Conservation (phyloP, 1,140 invertebrate genomes). For the Ceratoteleas bidentatus region DNA sequence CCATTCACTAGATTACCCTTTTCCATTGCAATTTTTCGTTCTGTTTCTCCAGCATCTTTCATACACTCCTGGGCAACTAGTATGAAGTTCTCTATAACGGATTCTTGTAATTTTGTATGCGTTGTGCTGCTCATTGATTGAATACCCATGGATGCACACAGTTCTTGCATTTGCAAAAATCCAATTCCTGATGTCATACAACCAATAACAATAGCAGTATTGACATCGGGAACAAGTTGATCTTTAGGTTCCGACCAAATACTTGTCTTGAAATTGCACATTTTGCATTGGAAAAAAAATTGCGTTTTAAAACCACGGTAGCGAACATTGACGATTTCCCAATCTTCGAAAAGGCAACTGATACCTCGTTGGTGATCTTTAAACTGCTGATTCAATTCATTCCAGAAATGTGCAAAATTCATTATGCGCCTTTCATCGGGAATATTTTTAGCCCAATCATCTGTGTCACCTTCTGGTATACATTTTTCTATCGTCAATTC, state of each 20-base stretch:
- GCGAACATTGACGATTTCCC: constrained; percentile 9
- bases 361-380: constrained; percentile 6
- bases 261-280: constrained; percentile 11
- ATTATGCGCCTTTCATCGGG: not conserved
- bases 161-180: constrained; percentile 9
- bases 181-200: constrained; percentile 9
- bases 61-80: not conserved
- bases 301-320: constrained; percentile 29
- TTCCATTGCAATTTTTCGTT: constrained; percentile 13
- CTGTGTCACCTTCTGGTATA: too few species aligned
- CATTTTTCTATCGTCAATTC: too few species aligned
- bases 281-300: constrained; percentile 18
- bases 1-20: constrained; percentile 13
- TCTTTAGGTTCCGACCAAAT: constrained; percentile 18
- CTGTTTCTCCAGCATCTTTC: constrained; percentile 16
- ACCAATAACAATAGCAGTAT: constrained; percentile 4
- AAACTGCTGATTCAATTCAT: not conserved
- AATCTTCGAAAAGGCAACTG: constrained; percentile 11
- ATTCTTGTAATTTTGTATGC: constrained; percentile 2
- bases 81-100: constrained; percentile 24
- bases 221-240: not conserved
- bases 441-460: not conserved
- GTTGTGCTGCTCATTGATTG: constrained; percentile 14
- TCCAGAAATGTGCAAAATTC: constrained; percentile 1
- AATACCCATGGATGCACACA: constrained; percentile 16